Evolutionary conservation across 2,888 invertebrate genomes (phyloP).

Genomic region (Autographa gamma): DNA sequence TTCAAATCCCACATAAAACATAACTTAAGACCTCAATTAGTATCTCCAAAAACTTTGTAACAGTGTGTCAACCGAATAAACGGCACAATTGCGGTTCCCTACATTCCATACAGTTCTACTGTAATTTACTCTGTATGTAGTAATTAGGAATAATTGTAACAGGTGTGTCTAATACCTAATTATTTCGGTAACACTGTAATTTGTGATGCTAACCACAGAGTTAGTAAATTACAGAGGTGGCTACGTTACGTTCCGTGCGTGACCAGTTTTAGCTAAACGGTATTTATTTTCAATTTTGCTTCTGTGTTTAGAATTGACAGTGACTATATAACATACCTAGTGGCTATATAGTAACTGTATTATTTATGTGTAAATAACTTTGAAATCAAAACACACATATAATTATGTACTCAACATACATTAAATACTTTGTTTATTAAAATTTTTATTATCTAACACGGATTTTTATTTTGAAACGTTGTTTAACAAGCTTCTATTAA

Average conservation of each 20-base stretch:
- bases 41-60: background rate
- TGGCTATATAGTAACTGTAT: no score
- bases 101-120: background rate
- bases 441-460: no score
- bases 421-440: no score
- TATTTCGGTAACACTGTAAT: constrained; percentile 17
- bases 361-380: no score
- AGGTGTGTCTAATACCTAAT: constrained; percentile 18
- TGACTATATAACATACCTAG: no score
- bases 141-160: constrained; percentile 6
- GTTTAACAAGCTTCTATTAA: no score
- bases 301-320: background rate
- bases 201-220: background rate
- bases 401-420: no score
- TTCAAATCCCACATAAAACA: background rate
- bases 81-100: background rate
- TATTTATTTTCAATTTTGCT: background rate
- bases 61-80: background rate
- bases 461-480: no score
- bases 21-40: background rate
- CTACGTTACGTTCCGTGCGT: background rate
- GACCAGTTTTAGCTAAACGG: background rate
- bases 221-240: constrained; percentile 3
- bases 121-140: constrained; percentile 4
- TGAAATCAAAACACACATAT: no score